Percentiles rank a stretch among this genome's conserved stretches.
These are phyloP conservation scores for Agrotis exclamationis DNA, from an alignment of 2,888 invertebrate genomes.

Conservation along the genomic window DNA sequence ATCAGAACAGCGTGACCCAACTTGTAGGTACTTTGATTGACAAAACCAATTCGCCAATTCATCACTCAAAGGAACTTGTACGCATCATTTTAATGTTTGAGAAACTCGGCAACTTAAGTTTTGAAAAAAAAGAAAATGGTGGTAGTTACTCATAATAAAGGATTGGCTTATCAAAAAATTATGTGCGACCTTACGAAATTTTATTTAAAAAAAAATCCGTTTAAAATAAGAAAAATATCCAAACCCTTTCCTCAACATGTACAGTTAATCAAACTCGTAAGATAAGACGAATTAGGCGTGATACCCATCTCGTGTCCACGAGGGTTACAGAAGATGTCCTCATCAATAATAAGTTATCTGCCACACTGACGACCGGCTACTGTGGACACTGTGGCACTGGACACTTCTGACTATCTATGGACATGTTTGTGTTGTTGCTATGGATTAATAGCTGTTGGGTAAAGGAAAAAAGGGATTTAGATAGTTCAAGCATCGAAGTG, in stretches of 20 bases:
- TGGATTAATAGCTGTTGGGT: background rate
- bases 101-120: too few relatives aligned
- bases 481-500: too few relatives aligned
- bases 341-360: slow-evolving; percentile 82
- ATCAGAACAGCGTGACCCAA: too few relatives aligned
- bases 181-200: too few relatives aligned
- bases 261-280: slow-evolving; percentile 51
- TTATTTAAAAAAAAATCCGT: background rate
- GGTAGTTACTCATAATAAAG: too few relatives aligned
- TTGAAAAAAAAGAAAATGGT: too few relatives aligned
- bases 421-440: slow-evolving; percentile 5
- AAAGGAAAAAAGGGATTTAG: background rate
- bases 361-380: slow-evolving; percentile 77
- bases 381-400: slow-evolving; percentile 73
- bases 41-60: too few relatives aligned
- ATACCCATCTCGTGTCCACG: slow-evolving; percentile 60
- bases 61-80: too few relatives aligned
- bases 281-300: slow-evolving; percentile 61
- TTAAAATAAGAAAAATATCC: background rate
- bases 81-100: too few relatives aligned
- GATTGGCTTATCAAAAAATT: too few relatives aligned
- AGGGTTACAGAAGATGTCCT: slow-evolving; percentile 59
- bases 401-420: slow-evolving; percentile 40
- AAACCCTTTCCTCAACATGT: slow-evolving; percentile 12
- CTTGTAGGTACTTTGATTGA: too few relatives aligned